Percentiles rank a stretch among this genome's conserved stretches.
These are phyloP conservation scores for Corythoichthys intestinalis DNA, from an alignment of 2,113 vertebrate genomes.

Conservation along the genomic window DNA sequence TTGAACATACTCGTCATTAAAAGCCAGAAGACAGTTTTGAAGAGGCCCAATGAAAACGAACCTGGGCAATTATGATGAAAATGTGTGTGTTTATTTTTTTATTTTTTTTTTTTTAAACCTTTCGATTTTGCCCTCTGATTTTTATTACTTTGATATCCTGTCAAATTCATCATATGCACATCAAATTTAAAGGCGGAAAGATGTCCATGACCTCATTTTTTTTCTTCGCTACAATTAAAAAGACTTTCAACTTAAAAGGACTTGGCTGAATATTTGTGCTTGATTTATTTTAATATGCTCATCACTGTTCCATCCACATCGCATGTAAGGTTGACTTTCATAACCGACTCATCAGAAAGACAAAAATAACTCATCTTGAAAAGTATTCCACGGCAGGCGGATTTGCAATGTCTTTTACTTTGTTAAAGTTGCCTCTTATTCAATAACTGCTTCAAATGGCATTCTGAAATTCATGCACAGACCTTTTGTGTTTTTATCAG, in stretches of 20 bases:
- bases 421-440: too few relatives aligned
- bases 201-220: conserved; percentile 65
- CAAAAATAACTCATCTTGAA: background rate
- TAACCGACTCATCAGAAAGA: conserved; percentile 43
- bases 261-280: conserved; percentile 52
- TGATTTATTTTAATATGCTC: conserved; percentile 57
- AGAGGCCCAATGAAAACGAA: conserved; percentile 84
- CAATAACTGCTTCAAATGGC: too few relatives aligned
- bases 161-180: conserved; percentile 94
- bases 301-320: conserved; percentile 42
- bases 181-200: conserved; percentile 86
- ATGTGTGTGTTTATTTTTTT: conserved; percentile 71
- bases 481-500: too few relatives aligned
- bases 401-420: too few relatives aligned
- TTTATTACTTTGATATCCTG: conserved; percentile 83
- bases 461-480: too few relatives aligned
- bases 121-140: conserved; percentile 51
- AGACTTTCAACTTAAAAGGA: conserved; percentile 60
- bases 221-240: conserved; percentile 49
- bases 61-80: conserved; percentile 94
- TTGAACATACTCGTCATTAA: conserved; percentile 92
- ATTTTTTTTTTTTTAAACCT: conserved; percentile 39
- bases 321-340: conserved; percentile 48
- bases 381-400: too few relatives aligned
- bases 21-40: conserved; percentile 84